phyloP scores from a whole-genome alignment of 2,113 vertebrate species.

The Pseudorectes ferrugineus region DNA sequence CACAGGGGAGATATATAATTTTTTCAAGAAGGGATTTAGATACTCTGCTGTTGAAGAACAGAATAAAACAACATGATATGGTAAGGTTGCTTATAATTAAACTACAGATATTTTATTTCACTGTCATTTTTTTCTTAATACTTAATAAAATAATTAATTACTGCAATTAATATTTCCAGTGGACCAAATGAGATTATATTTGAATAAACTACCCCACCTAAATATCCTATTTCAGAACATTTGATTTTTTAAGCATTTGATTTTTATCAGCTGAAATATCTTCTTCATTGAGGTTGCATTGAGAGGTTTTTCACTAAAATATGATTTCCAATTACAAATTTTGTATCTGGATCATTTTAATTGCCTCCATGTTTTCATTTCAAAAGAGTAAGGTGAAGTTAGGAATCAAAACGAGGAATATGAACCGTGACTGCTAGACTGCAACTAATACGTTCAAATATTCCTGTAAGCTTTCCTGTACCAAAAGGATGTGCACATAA shows the following conservation, averaged over 20 bases:
- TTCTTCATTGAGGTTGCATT: background rate
- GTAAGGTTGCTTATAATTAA: background rate
- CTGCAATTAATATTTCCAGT: background rate
- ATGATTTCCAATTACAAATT: background rate
- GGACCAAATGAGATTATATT: background rate
- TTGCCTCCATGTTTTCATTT: background rate
- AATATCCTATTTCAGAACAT: background rate
- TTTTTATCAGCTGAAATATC: background rate
- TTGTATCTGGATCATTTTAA: background rate
- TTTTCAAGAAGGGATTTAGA: background rate
- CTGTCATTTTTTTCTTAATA: background rate
- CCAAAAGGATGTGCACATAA: background rate
- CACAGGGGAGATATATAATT: background rate
- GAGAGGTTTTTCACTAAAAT: background rate
- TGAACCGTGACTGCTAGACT: background rate
- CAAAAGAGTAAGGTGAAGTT: background rate
- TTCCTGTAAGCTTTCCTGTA: background rate
- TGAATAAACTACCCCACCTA: rapidly evolving
- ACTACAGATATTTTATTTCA: background rate
- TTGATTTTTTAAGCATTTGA: background rate
- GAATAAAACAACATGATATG: background rate
- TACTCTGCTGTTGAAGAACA: background rate
- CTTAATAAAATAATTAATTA: background rate
- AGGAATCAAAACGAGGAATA: background rate
- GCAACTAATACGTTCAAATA: background rate